Percentiles rank a stretch among this genome's conserved stretches.
These are phyloP conservation scores for Helicoverpa armigera DNA, from an alignment of 1,140 invertebrate genomes.

Conservation along the genomic window DNA sequence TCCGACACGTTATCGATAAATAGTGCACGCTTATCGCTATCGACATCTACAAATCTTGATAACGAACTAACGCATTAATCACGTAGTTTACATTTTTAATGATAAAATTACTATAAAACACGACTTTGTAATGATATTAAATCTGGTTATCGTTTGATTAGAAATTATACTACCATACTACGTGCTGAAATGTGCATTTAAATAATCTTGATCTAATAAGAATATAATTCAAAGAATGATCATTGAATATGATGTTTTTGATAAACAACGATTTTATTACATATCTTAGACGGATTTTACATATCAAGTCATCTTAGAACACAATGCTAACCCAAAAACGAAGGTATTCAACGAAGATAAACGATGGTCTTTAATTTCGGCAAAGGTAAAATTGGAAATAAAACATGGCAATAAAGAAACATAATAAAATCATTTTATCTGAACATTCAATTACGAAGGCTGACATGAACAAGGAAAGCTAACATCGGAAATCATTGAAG, in stretches of 20 bases:
- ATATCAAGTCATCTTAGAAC: too few relatives aligned
- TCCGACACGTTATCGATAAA: background rate
- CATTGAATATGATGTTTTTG: too few relatives aligned
- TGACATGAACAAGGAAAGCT: conserved; percentile 66
- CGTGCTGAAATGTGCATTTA: conserved; percentile 16
- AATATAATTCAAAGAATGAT: too few relatives aligned
- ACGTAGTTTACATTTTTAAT: conserved; percentile 26
- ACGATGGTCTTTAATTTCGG: background rate
- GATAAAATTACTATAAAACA: background rate
- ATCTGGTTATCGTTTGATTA: too few relatives aligned
- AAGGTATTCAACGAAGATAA: too few relatives aligned
- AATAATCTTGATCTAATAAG: background rate
- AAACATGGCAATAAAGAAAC: background rate
- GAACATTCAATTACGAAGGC: conserved; percentile 52
- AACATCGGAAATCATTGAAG: conserved; percentile 65
- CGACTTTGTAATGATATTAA: background rate
- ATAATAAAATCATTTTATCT: conserved; percentile 25
- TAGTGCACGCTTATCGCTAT: conserved; percentile 22
- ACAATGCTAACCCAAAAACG: too few relatives aligned
- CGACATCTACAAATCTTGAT: conserved; percentile 38
- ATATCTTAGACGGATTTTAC: too few relatives aligned
- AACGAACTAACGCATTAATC: conserved; percentile 17
- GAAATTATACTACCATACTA: background rate
- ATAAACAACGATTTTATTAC: too few relatives aligned
- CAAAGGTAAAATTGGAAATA: background rate